phyloP scores from a whole-genome alignment of 2,113 vertebrate genomes.

The Nettapus auritus region DNA sequence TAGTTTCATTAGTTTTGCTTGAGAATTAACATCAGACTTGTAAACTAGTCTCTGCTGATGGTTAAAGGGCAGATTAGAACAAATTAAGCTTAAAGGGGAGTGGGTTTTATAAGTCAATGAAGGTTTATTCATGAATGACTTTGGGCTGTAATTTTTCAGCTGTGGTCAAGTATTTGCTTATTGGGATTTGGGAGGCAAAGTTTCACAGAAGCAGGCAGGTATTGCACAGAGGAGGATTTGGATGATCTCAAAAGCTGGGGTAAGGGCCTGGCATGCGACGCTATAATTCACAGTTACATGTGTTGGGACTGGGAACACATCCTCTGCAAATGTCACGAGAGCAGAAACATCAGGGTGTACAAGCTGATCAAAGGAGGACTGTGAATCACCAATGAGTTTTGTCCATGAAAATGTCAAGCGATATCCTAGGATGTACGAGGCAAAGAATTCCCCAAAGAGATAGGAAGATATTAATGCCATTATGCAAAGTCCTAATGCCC shows the following conservation, averaged over 20 bases:
- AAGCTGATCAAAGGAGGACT: slow-evolving; percentile 50
- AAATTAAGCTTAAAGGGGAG: neutral
- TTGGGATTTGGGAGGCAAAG: neutral
- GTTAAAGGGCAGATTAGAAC: neutral
- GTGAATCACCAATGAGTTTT: slow-evolving; percentile 30
- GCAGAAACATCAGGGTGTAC: slow-evolving; percentile 27
- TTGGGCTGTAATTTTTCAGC: slow-evolving; percentile 1
- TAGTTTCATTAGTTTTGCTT: slow-evolving; percentile 22
- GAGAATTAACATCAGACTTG: neutral
- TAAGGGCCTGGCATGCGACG: neutral
- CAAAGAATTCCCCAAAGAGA: slow-evolving; percentile 23
- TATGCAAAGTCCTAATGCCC: neutral
- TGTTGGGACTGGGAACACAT: slow-evolving; percentile 9
- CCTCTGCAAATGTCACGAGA: slow-evolving; percentile 44
- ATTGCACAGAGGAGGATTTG: neutral
- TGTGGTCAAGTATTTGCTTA: neutral
- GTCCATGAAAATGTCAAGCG: slow-evolving; percentile 57
- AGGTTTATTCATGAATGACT: neutral
- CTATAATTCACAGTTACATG: slow-evolving; percentile 24
- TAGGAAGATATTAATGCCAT: neutral
- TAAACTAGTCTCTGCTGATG: neutral
- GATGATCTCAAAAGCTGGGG: neutral
- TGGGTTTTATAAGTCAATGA: neutral
- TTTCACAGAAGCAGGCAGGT: neutral
- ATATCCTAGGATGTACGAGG: neutral